These are phyloP conservation scores for Amia ocellicauda DNA, from an alignment of 2,113 vertebrate genomes.

Conservation along the genomic window DNA sequence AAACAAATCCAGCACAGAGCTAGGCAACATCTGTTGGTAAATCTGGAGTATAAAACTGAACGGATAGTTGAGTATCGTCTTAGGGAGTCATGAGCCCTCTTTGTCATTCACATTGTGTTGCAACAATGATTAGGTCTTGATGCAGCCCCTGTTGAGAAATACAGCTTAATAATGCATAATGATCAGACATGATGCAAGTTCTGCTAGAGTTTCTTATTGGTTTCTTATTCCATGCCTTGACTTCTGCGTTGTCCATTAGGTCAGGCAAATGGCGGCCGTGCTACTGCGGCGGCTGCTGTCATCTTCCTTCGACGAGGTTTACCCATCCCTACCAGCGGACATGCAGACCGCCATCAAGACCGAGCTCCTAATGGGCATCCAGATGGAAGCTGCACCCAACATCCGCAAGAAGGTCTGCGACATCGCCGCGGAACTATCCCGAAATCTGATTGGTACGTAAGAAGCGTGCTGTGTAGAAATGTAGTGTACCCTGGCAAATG, in stretches of 20 bases:
- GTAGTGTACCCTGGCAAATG: neutral
- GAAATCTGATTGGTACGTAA: conserved; percentile 87
- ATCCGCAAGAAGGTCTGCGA: conserved; percentile 96
- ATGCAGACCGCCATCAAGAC: conserved; percentile 88
- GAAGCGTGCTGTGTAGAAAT: too few species aligned
- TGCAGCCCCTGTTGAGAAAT: too few species aligned
- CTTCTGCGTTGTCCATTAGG: conserved; percentile 58
- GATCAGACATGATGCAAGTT: too few species aligned
- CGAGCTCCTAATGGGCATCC: conserved; percentile 86
- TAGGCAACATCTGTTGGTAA: too few species aligned
- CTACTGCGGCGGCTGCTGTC: conserved; percentile 89
- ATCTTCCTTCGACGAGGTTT: conserved; percentile 93
- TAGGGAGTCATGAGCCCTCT: too few species aligned
- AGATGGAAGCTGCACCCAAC: conserved; percentile 77
- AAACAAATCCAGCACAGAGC: too few species aligned
- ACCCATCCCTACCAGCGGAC: conserved; percentile 80
- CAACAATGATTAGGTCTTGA: neutral
- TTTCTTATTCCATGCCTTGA: neutral
- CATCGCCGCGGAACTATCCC: conserved; percentile 88
- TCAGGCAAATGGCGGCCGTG: conserved; percentile 95
- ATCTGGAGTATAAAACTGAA: too few species aligned
- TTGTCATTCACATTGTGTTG: too few species aligned
- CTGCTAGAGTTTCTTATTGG: too few species aligned
- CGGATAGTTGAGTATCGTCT: too few species aligned
- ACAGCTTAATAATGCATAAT: too few species aligned